These are phyloP conservation scores for Brachypodius melanocephalos DNA, from an alignment of 2,113 vertebrate species.

Conservation along the genomic window DNA sequence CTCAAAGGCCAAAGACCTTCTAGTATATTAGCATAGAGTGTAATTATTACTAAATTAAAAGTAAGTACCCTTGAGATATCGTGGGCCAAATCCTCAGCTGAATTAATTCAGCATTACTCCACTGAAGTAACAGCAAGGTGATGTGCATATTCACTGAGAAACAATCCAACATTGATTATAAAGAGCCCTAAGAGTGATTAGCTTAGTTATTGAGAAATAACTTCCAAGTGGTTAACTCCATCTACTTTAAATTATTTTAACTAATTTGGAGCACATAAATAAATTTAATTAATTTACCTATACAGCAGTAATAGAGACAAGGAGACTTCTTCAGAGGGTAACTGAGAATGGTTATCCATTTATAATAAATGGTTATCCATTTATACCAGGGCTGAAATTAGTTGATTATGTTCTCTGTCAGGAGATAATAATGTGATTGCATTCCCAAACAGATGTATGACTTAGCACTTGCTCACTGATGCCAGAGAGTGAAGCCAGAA, in stretches of 20 bases:
- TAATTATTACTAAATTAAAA: conserved; percentile 63
- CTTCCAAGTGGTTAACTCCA: conserved; percentile 46
- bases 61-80: conserved; percentile 48
- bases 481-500: conserved; percentile 58
- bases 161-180: conserved; percentile 63
- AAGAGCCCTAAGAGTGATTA: conserved; percentile 65
- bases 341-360: conserved; percentile 63
- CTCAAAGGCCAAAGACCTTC: conserved; percentile 32
- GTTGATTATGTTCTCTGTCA: conserved; percentile 67
- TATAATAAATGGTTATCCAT: conserved; percentile 63
- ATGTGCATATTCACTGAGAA: conserved; percentile 53
- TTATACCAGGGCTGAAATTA: conserved; percentile 62
- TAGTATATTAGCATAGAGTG: conserved; percentile 16
- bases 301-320: conserved; percentile 36
- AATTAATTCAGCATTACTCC: conserved; percentile 8
- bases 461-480: conserved; percentile 54
- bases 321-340: conserved; percentile 41
- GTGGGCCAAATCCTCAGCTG: conserved; percentile 51
- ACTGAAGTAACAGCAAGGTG: conserved; percentile 39
- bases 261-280: conserved; percentile 59
- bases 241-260: conserved; percentile 65
- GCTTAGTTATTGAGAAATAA: conserved; percentile 64
- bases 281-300: conserved; percentile 47
- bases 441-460: conserved; percentile 67
- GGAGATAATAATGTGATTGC: conserved; percentile 68